phyloP scores from a whole-genome alignment of 2,888 invertebrate species.

The Agrochola macilenta region DNA sequence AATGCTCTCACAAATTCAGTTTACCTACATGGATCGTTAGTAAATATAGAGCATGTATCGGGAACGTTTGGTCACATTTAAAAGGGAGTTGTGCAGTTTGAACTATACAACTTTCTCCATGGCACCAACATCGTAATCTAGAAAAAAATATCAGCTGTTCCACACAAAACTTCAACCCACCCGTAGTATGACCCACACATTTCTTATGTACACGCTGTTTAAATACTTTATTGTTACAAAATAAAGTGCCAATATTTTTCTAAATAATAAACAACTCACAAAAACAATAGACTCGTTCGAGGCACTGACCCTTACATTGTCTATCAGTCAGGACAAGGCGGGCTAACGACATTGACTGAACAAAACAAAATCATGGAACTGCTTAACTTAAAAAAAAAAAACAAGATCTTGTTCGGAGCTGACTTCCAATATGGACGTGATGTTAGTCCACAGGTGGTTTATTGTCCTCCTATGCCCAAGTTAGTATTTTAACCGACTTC shows the following conservation, averaged over 20 bases:
- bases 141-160: too few relatives aligned
- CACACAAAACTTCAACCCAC: too few relatives aligned
- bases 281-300: constrained; percentile 8
- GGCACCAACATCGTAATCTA: too few relatives aligned
- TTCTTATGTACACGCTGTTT: too few relatives aligned
- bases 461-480: too few relatives aligned
- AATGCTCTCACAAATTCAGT: background rate
- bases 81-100: too few relatives aligned
- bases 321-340: constrained; percentile 11
- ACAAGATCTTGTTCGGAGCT: background rate
- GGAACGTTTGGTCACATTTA: too few relatives aligned
- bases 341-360: constrained; percentile 30
- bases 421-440: background rate
- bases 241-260: constrained; percentile 13
- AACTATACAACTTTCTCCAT: too few relatives aligned
- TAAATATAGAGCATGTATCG: too few relatives aligned
- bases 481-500: background rate
- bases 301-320: constrained; percentile 44
- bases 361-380: constrained; percentile 16
- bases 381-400: background rate
- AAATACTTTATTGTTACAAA: too few relatives aligned
- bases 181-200: too few relatives aligned
- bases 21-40: background rate
- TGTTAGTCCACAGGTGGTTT: background rate
- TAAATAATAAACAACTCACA: background rate